Base-by-base conservation (phyloP, 2,888 invertebrate genomes). In the Phorcus lineatus region DNA sequence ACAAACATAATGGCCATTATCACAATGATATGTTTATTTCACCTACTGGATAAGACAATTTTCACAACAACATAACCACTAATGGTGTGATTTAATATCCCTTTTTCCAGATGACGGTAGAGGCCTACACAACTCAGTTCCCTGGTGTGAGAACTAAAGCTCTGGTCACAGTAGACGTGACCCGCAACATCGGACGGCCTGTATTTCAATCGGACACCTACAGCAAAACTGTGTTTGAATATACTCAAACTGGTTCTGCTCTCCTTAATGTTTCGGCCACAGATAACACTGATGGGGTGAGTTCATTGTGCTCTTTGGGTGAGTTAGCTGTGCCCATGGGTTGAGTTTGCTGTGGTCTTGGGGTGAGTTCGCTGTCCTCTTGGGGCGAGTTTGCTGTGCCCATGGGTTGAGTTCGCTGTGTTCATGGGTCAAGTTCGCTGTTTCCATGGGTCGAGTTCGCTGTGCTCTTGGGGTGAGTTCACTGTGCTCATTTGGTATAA, bases 281-380 rank as follows among this genome's bases (percentile, higher is more conserved):
- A 6, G 92, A 92, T 80, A 24, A 66, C 47, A 28, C 57, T 79
- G 92, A 92, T 85, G 82, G 84, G 77, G 91, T 91, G 81, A 83
- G 88, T 82, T 2, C 36, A 6, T 7, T 36, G 4, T 6, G 7
- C 36, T 36, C n/a, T n/a, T n/a, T n/a, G n/a, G n/a, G n/a, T n/a
- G n/a, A n/a, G n/a, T n/a, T n/a, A n/a, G n/a, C n/a, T n/a, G n/a
- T n/a, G n/a, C n/a, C n/a, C n/a, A n/a, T n/a, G n/a, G n/a, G n/a
- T n/a, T n/a, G n/a, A n/a, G n/a, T n/a, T n/a, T n/a, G n/a, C n/a
- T n/a, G n/a, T n/a, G n/a, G n/a, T n/a, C n/a, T n/a, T n/a, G 36
- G 36, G 36, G 36, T 36, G 36, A 36, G 36, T 36, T 36, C 36
- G 3, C 36, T 36, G 4, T 6, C 3, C 36, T 36, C 4, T 6